Evolutionary conservation across 1,140 invertebrate genomes (phyloP).

Genomic region (Lysiphlebus fabarum): DNA sequence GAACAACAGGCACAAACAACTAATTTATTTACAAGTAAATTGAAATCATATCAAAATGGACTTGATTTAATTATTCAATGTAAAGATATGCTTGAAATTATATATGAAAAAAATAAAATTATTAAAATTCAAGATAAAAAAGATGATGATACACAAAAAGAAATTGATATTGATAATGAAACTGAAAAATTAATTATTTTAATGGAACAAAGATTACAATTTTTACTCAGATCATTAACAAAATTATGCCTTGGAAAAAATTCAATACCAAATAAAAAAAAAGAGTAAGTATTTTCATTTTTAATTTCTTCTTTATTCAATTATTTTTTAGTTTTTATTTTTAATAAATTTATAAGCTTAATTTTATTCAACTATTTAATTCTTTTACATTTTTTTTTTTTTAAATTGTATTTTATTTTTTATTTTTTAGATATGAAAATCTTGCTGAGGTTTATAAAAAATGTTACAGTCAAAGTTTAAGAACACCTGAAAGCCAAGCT

Average conservation of each 20-base stretch:
- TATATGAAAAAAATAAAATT: constrained; percentile 31
- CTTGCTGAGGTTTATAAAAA: background rate
- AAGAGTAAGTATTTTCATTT: constrained; percentile 41
- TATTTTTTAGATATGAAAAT: background rate
- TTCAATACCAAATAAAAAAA: constrained; percentile 53
- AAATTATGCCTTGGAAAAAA: constrained; percentile 64
- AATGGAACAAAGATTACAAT: constrained; percentile 66
- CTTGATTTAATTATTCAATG: constrained; percentile 63
- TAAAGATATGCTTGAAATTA: constrained; percentile 58
- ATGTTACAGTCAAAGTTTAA: constrained; percentile 5
- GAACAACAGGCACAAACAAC: constrained; percentile 70
- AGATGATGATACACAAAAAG: constrained; percentile 34
- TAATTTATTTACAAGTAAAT: constrained; percentile 57
- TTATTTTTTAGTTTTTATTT: too few species aligned
- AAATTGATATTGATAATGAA: constrained; percentile 38
- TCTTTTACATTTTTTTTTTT: too few species aligned
- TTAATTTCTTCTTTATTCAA: too few species aligned
- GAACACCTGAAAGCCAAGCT: background rate
- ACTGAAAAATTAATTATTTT: constrained; percentile 59
- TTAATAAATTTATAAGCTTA: too few species aligned
- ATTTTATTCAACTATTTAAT: too few species aligned
- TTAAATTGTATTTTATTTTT: too few species aligned
- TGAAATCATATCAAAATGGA: constrained; percentile 67
- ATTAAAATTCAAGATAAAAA: constrained; percentile 45
- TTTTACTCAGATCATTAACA: constrained; percentile 64